Conservation (phyloP, 1,140 invertebrate genomes). For the Zaprionus inermis region DNA sequence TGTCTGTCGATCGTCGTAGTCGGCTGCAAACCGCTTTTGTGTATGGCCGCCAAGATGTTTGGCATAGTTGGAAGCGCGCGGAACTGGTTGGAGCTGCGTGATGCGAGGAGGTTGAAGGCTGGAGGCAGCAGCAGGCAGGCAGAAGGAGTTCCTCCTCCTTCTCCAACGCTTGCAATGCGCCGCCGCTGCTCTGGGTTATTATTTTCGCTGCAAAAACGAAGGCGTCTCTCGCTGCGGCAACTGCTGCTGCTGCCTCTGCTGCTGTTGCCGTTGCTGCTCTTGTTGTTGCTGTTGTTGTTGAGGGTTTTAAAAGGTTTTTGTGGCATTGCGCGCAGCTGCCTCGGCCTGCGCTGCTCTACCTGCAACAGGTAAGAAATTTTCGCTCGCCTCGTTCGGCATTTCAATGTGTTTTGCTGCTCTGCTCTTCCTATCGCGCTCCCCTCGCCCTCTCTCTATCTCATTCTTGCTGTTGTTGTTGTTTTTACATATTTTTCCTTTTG, state of each 20-base stretch:
- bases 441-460: too few species aligned
- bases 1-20: conserved; percentile 51
- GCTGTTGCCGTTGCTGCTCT: conserved; percentile 44
- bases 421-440: neutral
- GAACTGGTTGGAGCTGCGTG: conserved; percentile 67
- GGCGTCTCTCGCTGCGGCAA: conserved; percentile 19
- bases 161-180: conserved; percentile 54
- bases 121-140: too few species aligned
- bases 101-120: too few species aligned
- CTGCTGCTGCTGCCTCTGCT: conserved; percentile 32
- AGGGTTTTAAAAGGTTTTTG: conserved; percentile 83
- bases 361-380: conserved; percentile 82
- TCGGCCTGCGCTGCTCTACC: conserved; percentile 58
- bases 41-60: conserved; percentile 75
- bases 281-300: conserved; percentile 53
- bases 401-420: conserved; percentile 67
- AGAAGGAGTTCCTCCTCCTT: conserved; percentile 39
- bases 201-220: conserved; percentile 63
- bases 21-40: conserved; percentile 77
- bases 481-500: conserved; percentile 18
- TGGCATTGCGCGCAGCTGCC: conserved; percentile 73
- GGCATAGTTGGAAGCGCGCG: conserved; percentile 77
- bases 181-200: conserved; percentile 75
- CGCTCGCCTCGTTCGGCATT: conserved; percentile 73
- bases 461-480: conserved; percentile 12